A percentile compares a stretch with the other conserved stretches of the same genome.
Conservation (phyloP, 2,888 invertebrate species). For the Abrostola triplasia region DNA sequence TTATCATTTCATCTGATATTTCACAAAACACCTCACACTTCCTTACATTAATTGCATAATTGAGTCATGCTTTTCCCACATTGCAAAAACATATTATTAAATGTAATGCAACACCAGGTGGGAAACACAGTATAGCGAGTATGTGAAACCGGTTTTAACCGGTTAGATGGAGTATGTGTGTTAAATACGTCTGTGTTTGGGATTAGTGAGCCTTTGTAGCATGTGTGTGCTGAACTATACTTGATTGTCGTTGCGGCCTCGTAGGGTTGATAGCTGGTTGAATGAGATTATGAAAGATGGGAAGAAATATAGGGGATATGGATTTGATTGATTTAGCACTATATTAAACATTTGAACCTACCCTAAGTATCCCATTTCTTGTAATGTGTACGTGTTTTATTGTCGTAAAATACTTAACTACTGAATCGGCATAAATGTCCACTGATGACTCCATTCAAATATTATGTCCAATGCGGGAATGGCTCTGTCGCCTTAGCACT, state of each 20-base stretch:
- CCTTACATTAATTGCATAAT: conserved; percentile 13
- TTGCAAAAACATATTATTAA: conserved; percentile 16
- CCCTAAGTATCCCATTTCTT: too few relatives aligned
- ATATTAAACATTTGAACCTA: too few relatives aligned
- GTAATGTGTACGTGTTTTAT: too few relatives aligned
- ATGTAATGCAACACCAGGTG: conserved; percentile 47
- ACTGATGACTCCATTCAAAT: too few relatives aligned
- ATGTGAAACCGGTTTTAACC: conserved; percentile 37
- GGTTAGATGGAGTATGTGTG: conserved; percentile 55
- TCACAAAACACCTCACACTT: background rate
- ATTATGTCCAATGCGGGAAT: too few relatives aligned
- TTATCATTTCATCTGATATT: background rate
- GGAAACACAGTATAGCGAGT: conserved; percentile 32
- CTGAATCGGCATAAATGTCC: too few relatives aligned
- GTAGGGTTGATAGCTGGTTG: conserved; percentile 52
- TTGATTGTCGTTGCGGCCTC: conserved; percentile 34
- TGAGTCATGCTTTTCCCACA: conserved; percentile 18
- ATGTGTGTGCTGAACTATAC: conserved; percentile 50
- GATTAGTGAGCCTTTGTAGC: conserved; percentile 51
- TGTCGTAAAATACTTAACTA: too few relatives aligned
- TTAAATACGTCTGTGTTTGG: conserved; percentile 53
- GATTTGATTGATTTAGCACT: too few relatives aligned
- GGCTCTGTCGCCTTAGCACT: too few relatives aligned
- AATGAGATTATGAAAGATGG: conserved; percentile 8
- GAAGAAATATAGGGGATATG: too few relatives aligned